Evolutionary conservation across 92 coral and sea anemone species (phyloP), one percentile per base, ranked within the genome.

Genomic region (Parazoanthus darwini): DNA sequence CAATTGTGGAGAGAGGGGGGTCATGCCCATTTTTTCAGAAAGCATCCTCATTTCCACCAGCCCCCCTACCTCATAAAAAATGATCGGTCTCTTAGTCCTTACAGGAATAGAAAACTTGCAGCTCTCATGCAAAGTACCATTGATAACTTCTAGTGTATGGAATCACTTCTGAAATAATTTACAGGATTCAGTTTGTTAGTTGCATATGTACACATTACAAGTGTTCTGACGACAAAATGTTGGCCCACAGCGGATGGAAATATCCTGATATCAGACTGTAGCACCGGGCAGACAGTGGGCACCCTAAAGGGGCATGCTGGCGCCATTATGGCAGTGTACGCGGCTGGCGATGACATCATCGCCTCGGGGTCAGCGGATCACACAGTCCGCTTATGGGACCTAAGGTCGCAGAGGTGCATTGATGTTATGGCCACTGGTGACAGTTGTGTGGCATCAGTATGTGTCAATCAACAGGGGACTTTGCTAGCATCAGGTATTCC

Each of bases 281-380:
- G 89, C 86, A 95, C 99, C 39, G 99, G 99, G 8, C 96, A 96
- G 86, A 95, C 97, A 42, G 89, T 95, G 25, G 95, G 96, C 4
- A 93, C 92, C 73, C 97, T 96, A 11, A 93, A 91, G 82, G 98
- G 98, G 8, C 99, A 96, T 86, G 89, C 96, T 42, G 95, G 97
- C 5, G 95, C 96, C 37, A 90, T 96, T 76, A 96, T 96, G 99
- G 81, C 98, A 9, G 94, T 96, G 9, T 96, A 88, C 88, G 99
- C 98, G 2, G 98, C 96, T 82, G 91, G 93, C 22, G 97, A 96
- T 86, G 95, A 94, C 80, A 92, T 96, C 86, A 93, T 96, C 77
- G 98, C 96, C 4, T 95, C 99, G n/a, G 99, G 99, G 46, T 96
- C 99, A 76, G 93, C 96, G 10, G 99, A 96, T 81, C 94, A 95